Evolutionary conservation across 2,797 vertebrate genomes (phyloP).

Genomic region (Sebastes cheni): DNA sequence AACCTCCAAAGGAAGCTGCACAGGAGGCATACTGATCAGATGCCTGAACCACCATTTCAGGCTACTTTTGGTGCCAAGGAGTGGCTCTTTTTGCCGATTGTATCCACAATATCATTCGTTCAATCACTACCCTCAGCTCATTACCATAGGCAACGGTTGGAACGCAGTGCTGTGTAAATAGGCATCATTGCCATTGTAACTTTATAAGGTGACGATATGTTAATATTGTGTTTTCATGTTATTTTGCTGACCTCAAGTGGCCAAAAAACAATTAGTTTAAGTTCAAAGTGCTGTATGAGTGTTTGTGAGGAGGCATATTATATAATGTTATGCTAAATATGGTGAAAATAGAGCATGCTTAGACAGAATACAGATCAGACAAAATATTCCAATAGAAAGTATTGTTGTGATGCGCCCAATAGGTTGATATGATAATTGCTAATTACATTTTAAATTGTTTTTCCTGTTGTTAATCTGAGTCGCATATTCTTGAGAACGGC

Average conservation of each 20-base stretch:
- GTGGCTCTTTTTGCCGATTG: not conserved
- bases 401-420: not conserved
- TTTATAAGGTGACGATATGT: not conserved
- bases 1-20: not conserved
- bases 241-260: not conserved
- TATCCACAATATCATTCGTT: not conserved
- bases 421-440: not conserved
- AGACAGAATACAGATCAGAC: not conserved
- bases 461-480: constrained; percentile 8
- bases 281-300: not conserved
- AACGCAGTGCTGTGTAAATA: not conserved
- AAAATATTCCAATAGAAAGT: not conserved
- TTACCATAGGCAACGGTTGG: not conserved
- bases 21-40: not conserved
- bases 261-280: not conserved
- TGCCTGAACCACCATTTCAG: not conserved
- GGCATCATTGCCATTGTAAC: not conserved
- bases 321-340: not conserved
- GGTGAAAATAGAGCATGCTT: not conserved
- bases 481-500: not conserved
- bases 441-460: constrained; percentile 19
- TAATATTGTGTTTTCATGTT: not conserved
- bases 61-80: not conserved
- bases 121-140: not conserved
- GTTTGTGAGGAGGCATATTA: not conserved